Evolutionary conservation across 1,140 invertebrate genomes (phyloP), one percentile per base, ranked within the genome.

Genomic region (Chironomus striatipennis): DNA sequence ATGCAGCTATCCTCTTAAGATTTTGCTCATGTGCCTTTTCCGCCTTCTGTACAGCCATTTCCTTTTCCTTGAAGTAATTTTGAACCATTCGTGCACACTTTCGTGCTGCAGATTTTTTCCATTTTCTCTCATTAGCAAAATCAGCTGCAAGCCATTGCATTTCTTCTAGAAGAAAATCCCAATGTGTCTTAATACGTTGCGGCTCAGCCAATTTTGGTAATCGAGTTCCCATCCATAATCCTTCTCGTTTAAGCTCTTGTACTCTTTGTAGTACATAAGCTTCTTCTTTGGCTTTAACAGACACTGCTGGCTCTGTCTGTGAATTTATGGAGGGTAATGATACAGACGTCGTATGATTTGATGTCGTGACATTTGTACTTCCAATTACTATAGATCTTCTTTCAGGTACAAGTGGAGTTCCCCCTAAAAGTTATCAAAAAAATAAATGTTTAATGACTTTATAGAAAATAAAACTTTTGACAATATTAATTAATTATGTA

Each of bases 121-220:
- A 98, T 82, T 98, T 98, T 73, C 96, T 86, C 84, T 99, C 97
- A 82, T 98, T 94, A 42, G 93, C 93, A 87, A 99, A 99, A 84
- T 99, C 97, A 18, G 94, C 92, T 47, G 96, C 94, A 74, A 99
- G 85, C 98, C 98, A 99, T 21, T 92, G 91, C 94, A 99, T 98
- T 84, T 99, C 98, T 83, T 99, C 98, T 9, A 99, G 83, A 73
- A 99, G 86, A 83, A 97, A 99, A 83, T 99, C 98, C 97, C 97
- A 99, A 82, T 99, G 97, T n/a, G 92, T 91, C 85, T 98, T 98
- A 17, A 89, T 85, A 77, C 95, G 86, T 65, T 90, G 87, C 75
- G 95, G 93, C 85, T 98, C 96, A 79, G 95, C 90, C 21, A 97
- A 88, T 85, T 97, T 97, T 3, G 96, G 96, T 79, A 98, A 85